phyloP scores from a whole-genome alignment of 1,140 invertebrate genomes.

The Stegodyphus mimosarum region DNA sequence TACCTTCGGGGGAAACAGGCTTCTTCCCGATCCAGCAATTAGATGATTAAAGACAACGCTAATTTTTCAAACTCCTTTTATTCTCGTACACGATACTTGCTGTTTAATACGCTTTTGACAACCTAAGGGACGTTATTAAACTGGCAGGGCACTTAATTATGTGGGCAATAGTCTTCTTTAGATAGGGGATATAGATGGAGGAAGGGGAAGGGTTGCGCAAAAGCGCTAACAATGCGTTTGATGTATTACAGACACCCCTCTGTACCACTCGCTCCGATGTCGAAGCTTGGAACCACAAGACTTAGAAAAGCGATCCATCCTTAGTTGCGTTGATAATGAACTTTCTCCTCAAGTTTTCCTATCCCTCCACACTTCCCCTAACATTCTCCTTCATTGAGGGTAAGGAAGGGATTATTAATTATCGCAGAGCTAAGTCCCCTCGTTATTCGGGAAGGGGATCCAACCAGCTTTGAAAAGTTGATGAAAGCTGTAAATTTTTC shows the following conservation, averaged over 20 bases:
- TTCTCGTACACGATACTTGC: constrained; percentile 34
- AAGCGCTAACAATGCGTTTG: constrained; percentile 49
- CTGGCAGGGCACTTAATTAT: constrained; percentile 50
- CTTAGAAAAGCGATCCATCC: constrained; percentile 37
- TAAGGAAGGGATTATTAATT: constrained; percentile 44
- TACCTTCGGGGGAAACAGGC: constrained; percentile 39
- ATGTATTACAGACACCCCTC: constrained; percentile 29
- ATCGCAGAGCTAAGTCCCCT: background rate
- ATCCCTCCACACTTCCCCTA: background rate
- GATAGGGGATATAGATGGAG: background rate
- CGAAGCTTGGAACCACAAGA: constrained; percentile 42
- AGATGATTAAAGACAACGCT: constrained; percentile 57
- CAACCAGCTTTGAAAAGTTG: constrained; percentile 17
- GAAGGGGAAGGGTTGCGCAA: background rate
- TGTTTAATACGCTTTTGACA: constrained; percentile 56
- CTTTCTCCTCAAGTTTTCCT: constrained; percentile 21
- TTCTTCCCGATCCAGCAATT: constrained; percentile 28
- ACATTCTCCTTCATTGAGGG: background rate
- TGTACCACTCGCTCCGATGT: background rate
- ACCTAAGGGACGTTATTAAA: constrained; percentile 54
- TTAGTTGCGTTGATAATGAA: constrained; percentile 35
- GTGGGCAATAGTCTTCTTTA: constrained; percentile 17
- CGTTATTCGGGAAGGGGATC: background rate
- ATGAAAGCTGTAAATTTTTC: constrained; percentile 39
- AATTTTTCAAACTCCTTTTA: constrained; percentile 57